Percentiles rank a stretch among this genome's conserved stretches.
Evolutionary conservation across 2,888 invertebrate genomes (phyloP).

Genomic region (Melanotus villosus): DNA sequence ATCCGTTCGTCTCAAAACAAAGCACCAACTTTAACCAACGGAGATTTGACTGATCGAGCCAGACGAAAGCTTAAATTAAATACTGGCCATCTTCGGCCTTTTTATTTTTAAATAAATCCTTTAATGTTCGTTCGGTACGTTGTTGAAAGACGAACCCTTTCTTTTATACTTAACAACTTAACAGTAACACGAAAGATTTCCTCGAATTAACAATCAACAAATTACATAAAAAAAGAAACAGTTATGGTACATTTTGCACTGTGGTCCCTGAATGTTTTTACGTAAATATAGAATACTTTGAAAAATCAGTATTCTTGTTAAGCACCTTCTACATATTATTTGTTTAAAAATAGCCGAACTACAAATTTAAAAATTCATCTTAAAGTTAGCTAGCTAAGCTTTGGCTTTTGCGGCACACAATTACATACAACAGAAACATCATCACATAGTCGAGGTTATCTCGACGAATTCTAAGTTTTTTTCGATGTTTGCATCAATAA

Average conservation of each 20-base stretch:
- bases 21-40: no score
- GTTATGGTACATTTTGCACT: slow-evolving; percentile 27
- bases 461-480: slow-evolving; percentile 2
- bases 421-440: not conserved
- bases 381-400: slow-evolving; percentile 8
- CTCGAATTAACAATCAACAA: not conserved
- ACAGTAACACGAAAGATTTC: not conserved
- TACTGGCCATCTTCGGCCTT: no score
- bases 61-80: no score
- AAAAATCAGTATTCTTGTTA: not conserved
- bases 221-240: not conserved
- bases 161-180: no score
- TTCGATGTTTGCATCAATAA: not conserved
- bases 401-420: slow-evolving; percentile 20
- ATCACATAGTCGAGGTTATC: slow-evolving; percentile 17
- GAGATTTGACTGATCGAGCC: no score
- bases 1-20: no score
- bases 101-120: no score
- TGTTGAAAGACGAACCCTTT: no score
- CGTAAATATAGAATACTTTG: not conserved
- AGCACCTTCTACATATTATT: slow-evolving; percentile 13
- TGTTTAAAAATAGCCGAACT: not conserved
- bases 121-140: no score
- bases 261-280: slow-evolving; percentile 26
- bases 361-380: not conserved